Conservation (phyloP, 2,888 invertebrate species). For the Napeogenes sylphis region DNA sequence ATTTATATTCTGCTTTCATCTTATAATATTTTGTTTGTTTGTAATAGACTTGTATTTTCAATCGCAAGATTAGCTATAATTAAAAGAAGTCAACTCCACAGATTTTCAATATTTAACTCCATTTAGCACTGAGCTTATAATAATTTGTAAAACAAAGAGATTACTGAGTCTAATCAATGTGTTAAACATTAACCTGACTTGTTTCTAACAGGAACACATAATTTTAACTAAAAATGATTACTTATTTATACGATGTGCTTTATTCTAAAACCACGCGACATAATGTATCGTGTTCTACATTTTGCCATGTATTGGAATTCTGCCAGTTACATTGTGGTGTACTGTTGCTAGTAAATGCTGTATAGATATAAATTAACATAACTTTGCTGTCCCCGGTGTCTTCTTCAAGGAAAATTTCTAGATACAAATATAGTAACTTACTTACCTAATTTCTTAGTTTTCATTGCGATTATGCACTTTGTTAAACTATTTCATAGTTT, state of each 20-base stretch:
- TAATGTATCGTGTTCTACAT: conserved; percentile 34
- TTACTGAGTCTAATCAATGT: not conserved
- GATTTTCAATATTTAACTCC: not conserved
- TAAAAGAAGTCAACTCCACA: too few relatives aligned
- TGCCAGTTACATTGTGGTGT: conserved; percentile 33
- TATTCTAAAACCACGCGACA: conserved; percentile 30
- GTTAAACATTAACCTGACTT: not conserved
- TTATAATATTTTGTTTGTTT: too few relatives aligned
- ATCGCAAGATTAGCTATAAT: too few relatives aligned
- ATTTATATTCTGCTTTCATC: too few relatives aligned
- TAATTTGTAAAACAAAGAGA: not conserved
- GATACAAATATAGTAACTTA: conserved; percentile 21
- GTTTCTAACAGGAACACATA: not conserved
- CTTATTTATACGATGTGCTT: conserved; percentile 8
- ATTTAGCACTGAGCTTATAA: not conserved
- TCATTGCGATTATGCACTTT: conserved; percentile 15
- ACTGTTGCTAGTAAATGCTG: conserved; percentile 17
- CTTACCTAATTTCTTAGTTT: conserved; percentile 20
- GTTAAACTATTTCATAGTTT: conserved; percentile 9
- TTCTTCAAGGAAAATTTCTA: conserved; percentile 24
- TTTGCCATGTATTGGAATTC: conserved; percentile 33
- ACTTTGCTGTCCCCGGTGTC: conserved; percentile 20
- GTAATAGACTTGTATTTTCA: too few relatives aligned
- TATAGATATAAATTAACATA: conserved; percentile 23
- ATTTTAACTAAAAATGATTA: conserved; percentile 1